Evolutionary conservation across 2,113 vertebrate genomes (phyloP), one percentile per base, ranked within the genome.

Genomic region (Phalacrocorax brasilianus): DNA sequence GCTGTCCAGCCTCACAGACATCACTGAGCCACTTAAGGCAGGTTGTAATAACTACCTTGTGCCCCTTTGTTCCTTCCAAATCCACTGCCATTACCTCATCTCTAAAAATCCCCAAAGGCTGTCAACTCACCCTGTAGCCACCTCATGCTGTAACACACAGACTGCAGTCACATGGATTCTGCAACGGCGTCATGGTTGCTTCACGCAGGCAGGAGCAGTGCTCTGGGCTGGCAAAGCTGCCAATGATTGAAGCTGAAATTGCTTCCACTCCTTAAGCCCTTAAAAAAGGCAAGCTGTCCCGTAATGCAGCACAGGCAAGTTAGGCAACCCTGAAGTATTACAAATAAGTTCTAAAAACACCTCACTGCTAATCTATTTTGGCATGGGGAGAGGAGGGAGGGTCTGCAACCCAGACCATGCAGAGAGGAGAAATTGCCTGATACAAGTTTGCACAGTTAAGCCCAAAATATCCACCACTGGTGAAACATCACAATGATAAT

Each of bases 101-200:
- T 7, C 23, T 67, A 6, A 3, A 65, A 62, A 20, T 7, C 32
- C 19, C 18, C 5, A 0, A 27, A 71, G 47, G 58, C 74, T 44
- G 47, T 7, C 40, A 17, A 4, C 53, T 75, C 12, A 14, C 26
- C 14, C 59, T 23, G 26, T 14, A 59, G 66, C 66, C 42, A 23
- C 11, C 71, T 61, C 63, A 40, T 10, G 0, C 21, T 7, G 1
- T 8, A 24, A 38, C 27, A 61, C 4, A 2, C 52, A 2, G 27
- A 33, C 26, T 62, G 42, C 52, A 67, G 23, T 7, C 33, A 6
- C n/a, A 4, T 1, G 5, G 42, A n/a, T 12, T 70, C 78, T 68
- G n/a, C 68, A 24, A 5, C 0, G 1, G 40, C 44, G 19, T 3
- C 1, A 0, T 1, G 20, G 56, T 1, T 38, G 42, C 68, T 50